Evolutionary conservation across 2,797 vertebrate genomes (phyloP).

Genomic region (Tamandua tetradactyla): DNA sequence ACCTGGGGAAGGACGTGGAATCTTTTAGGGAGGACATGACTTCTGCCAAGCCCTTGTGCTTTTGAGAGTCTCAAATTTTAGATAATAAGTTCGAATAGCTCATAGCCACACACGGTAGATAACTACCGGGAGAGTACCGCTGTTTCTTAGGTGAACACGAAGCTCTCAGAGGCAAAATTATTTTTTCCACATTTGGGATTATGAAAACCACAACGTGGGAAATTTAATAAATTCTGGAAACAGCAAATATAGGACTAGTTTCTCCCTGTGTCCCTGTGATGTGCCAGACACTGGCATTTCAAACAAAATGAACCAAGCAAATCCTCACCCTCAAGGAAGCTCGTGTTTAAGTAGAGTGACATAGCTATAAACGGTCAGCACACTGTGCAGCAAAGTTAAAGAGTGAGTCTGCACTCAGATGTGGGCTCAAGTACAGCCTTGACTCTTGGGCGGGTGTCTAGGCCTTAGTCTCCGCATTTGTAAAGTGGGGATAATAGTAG

Average conservation of each 20-base stretch:
- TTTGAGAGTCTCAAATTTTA: not conserved
- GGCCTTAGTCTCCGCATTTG: not conserved
- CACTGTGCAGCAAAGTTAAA: not conserved
- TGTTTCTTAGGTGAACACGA: not conserved
- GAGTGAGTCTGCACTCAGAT: not conserved
- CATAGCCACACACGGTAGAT: not conserved
- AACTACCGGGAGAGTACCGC: not conserved
- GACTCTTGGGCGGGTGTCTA: not conserved
- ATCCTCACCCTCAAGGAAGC: not conserved
- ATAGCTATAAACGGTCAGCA: not conserved
- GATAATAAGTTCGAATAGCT: not conserved
- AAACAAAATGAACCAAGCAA: not conserved
- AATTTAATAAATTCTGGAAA: not conserved
- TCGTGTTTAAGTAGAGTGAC: not conserved
- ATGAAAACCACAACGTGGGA: not conserved
- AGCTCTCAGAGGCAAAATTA: not conserved
- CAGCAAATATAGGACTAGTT: not conserved
- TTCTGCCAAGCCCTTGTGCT: not conserved
- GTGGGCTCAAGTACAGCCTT: not conserved
- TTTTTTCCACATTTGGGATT: not conserved
- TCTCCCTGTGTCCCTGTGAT: not conserved
- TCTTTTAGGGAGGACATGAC: not conserved
- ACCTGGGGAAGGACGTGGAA: conserved; percentile 40
- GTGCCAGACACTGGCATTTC: not conserved
- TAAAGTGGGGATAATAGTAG: not conserved